Conservation (phyloP, 2,888 invertebrate genomes). For the Furcula furcula region DNA sequence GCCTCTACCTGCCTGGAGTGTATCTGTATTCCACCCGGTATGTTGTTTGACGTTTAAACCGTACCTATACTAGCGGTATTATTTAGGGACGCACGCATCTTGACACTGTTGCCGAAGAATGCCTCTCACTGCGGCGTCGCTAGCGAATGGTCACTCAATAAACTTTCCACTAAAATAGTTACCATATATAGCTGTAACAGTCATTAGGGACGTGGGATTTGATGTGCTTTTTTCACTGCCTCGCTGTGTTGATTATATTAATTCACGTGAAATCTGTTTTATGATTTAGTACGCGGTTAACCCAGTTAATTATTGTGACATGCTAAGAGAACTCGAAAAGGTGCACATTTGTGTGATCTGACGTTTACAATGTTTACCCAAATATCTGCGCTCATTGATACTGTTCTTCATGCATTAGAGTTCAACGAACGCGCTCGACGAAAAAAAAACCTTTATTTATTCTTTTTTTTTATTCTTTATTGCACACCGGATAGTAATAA, state of each 20-base stretch:
- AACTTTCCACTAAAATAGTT: slow-evolving; percentile 26
- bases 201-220: slow-evolving; percentile 4
- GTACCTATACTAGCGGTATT: slow-evolving; percentile 54
- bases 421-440: slow-evolving; percentile 37
- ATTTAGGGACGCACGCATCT: slow-evolving; percentile 46
- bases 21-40: slow-evolving; percentile 61
- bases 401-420: slow-evolving; percentile 40
- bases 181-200: slow-evolving; percentile 5
- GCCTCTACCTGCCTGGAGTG: slow-evolving; percentile 50
- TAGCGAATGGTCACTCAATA: slow-evolving; percentile 9
- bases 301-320: neutral
- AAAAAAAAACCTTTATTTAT: too few species aligned
- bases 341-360: too few species aligned
- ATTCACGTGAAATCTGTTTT: neutral
- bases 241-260: neutral
- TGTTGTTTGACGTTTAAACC: slow-evolving; percentile 45
- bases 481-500: too few species aligned
- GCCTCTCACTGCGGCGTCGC: slow-evolving; percentile 21
- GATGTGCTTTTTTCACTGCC: slow-evolving; percentile 11
- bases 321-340: too few species aligned
- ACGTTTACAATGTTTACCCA: neutral
- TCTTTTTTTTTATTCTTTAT: too few species aligned
- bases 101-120: slow-evolving; percentile 11
- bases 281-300: neutral
- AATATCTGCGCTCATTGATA: too few species aligned